Evolutionary conservation across 1,140 invertebrate species (phyloP), one percentile per base, ranked within the genome.

Genomic region (Drosophila triauraria): DNA sequence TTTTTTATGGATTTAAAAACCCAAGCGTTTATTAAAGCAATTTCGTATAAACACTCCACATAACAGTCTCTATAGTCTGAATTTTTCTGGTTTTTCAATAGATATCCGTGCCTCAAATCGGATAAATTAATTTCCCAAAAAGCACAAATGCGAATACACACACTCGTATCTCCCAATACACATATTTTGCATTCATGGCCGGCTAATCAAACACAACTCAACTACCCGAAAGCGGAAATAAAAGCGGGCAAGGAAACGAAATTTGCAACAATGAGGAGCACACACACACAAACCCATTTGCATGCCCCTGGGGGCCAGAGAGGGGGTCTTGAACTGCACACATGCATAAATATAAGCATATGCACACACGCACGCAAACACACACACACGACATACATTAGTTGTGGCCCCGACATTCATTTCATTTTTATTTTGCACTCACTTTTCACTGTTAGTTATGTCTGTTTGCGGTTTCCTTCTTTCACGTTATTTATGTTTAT

Each of bases 391-490:
- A 68, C 53, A 5, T 43, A 60, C 72, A 77, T 72, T 75, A 81
- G 76, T 78, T 74, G 77, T 68, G 61, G 64, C 67, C 65, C 32
- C 46, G 40, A 65, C 43, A 67, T 74, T 53, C 78, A 77, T 80
- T 76, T 53, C 74, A 77, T 81, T 85, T 85, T 78, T 74, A 82
- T 75, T 77, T 40, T 44, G 58, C 77, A 74, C 83, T 82, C 71
- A 82, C 82, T 82, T 85, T 79, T 86, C 83, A 87, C 71, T 83
- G 80, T 88, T 87, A 88, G 83, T 88, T 87, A 88, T 88, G 77
- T 87, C 80, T 83, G 83, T 76, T 83, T 74, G 83, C 85, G 80
- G 84, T 82, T 78, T 77, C 42, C 74, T 80, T 77, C 84, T 80
- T 87, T 60, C 68, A 71, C 65, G 77, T 88, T 87, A 88, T 87